A percentile compares a stretch with the other conserved stretches of the same genome.
Evolutionary conservation across 1,140 invertebrate species (phyloP).

Genomic region (Drosophila ironensis): DNA sequence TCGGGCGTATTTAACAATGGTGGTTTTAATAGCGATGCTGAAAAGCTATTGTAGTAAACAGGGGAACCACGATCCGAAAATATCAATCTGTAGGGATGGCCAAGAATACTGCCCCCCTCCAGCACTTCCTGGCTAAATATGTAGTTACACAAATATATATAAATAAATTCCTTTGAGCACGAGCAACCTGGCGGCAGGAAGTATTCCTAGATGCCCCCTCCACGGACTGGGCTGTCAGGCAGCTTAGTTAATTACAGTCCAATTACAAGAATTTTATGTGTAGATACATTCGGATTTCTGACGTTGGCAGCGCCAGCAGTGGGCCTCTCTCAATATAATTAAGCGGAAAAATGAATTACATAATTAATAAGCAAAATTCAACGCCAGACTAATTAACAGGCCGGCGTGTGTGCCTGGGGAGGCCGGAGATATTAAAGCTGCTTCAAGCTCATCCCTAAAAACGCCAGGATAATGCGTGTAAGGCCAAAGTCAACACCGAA

Average conservation of each 20-base stretch:
- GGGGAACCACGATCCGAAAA: no score
- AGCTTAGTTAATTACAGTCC: slow-evolving; percentile 47
- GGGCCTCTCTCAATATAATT: slow-evolving; percentile 43
- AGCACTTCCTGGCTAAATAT: background rate
- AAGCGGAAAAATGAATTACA: slow-evolving; percentile 60
- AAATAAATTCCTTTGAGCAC: slow-evolving; percentile 23
- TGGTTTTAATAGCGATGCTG: no score
- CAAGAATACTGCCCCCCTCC: background rate
- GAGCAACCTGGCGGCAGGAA: slow-evolving; percentile 6
- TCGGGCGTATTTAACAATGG: slow-evolving; percentile 13
- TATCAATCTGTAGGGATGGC: no score
- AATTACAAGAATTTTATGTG: slow-evolving; percentile 52
- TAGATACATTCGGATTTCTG: slow-evolving; percentile 19
- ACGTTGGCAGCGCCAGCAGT: background rate
- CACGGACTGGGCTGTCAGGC: background rate
- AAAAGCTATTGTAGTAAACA: no score
- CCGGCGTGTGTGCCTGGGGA: slow-evolving; percentile 1
- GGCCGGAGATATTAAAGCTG: slow-evolving; percentile 4
- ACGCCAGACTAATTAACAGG: slow-evolving; percentile 44
- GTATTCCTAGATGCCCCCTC: background rate
- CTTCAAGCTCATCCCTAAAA: slow-evolving; percentile 12
- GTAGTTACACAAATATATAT: background rate
- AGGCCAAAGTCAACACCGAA: slow-evolving; percentile 6
- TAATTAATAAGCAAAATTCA: slow-evolving; percentile 57
- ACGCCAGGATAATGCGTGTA: slow-evolving; percentile 16